Evolutionary conservation across 2,888 invertebrate species (phyloP).

Genomic region (Morpho helenor): DNA sequence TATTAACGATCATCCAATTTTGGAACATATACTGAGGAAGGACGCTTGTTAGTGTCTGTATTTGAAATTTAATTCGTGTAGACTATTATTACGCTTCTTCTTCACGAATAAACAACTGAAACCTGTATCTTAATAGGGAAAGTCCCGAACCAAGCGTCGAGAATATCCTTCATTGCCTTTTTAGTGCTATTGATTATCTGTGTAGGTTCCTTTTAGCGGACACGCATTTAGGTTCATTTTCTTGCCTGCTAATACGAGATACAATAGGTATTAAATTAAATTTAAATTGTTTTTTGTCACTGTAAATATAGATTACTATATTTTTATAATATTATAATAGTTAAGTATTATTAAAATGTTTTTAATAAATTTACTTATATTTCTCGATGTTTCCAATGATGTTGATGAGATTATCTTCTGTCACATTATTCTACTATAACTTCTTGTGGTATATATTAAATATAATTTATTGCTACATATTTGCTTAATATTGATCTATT

Average conservation of each 20-base stretch:
- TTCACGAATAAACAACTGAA: slow-evolving; percentile 4
- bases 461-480: slow-evolving; percentile 11
- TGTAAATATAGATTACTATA: slow-evolving; percentile 72
- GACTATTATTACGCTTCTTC: background rate
- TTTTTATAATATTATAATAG: slow-evolving; percentile 66
- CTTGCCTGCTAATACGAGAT: slow-evolving; percentile 19
- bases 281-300: slow-evolving; percentile 53
- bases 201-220: slow-evolving; percentile 33
- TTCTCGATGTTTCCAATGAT: slow-evolving; percentile 62
- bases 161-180: slow-evolving; percentile 25
- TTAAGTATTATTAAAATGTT: slow-evolving; percentile 54
- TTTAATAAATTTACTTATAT: slow-evolving; percentile 47
- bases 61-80: no score
- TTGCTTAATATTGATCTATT: slow-evolving; percentile 21
- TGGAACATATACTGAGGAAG: no score
- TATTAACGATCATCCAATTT: slow-evolving; percentile 24
- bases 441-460: background rate
- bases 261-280: slow-evolving; percentile 41
- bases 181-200: slow-evolving; percentile 24
- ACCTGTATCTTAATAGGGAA: slow-evolving; percentile 21
- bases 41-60: no score
- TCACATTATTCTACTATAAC: background rate
- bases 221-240: slow-evolving; percentile 42
- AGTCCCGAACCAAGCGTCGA: slow-evolving; percentile 26
- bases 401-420: slow-evolving; percentile 37